Evolutionary conservation across 2,113 vertebrate species (phyloP).

Genomic region (Gambusia holbrooki): DNA sequence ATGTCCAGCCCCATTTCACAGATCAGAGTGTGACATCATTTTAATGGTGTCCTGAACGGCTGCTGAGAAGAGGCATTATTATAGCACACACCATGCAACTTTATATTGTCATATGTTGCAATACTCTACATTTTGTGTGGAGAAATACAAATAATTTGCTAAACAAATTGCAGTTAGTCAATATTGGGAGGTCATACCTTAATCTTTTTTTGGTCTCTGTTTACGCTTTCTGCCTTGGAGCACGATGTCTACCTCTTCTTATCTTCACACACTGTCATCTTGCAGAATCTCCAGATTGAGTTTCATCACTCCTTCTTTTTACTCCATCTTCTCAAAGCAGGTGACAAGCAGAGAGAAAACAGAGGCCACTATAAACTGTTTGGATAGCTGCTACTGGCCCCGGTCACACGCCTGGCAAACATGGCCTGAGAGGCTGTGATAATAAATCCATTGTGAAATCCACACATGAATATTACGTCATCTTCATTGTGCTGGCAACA

Average conservation of each 20-base stretch:
- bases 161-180: not conserved
- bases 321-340: constrained; percentile 31
- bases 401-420: constrained; percentile 47
- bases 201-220: constrained; percentile 7
- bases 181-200: constrained; percentile 44
- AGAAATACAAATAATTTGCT: not conserved
- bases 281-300: constrained; percentile 31
- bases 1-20: constrained; percentile 54
- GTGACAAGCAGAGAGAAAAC: constrained; percentile 28
- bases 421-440: constrained; percentile 35
- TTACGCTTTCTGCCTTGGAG: not conserved
- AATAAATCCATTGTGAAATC: constrained; percentile 73
- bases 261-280: constrained; percentile 23
- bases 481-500: constrained; percentile 25
- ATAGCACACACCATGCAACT: not conserved
- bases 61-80: constrained; percentile 13
- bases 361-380: constrained; percentile 19
- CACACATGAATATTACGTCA: constrained; percentile 61
- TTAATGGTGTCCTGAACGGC: constrained; percentile 34
- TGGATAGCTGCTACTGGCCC: constrained; percentile 18
- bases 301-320: constrained; percentile 24
- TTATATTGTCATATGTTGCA: not conserved
- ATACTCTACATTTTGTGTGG: not conserved
- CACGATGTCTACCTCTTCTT: not conserved
- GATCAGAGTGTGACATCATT: constrained; percentile 60